Base-by-base conservation (phyloP, 2,113 vertebrate genomes). In the Anolis carolinensis region DNA sequence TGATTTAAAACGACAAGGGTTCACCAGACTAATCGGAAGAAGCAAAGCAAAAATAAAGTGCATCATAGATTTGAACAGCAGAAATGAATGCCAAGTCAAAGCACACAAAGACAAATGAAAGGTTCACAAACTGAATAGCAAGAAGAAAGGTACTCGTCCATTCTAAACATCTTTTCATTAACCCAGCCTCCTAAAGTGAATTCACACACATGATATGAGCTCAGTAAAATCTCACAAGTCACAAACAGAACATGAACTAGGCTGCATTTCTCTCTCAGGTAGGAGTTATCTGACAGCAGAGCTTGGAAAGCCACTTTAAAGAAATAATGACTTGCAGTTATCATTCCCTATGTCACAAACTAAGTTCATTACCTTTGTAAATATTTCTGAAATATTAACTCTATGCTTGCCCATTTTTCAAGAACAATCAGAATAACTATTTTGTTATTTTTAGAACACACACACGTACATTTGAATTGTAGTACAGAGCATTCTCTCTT, bases 1-100 rank as follows among this genome's bases (percentile, higher is more conserved):
- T 2, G 85, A 89, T 39, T 32, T 36, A 34, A 87, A 89, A 8
- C 0, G 18, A 39, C 1, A n/a, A 87, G 36, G 20, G 5, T 87
- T 88, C 62, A 59, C 65, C 0, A 0, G 63, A 59, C 83, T 83
- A 86, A 87, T 78, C 36, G 1, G 30, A 67, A 67, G 65, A 83
- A 65, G 52, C 65, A 85, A 73, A 89, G 39, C n/a, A 88, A 70
- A 7, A 81, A 76, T 55, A 67, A 18, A 23, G 10, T 30, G 10
- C 13, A 50, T 10, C 8, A 4, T 6, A 18, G 52, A 32, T 67
- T 21, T 83, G 18, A 75, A 10, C 62, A 84, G 6, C 20, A 34
- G 10, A 30, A 44, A 48, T 8, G 75, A 1, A 3, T 74, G 52
- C 4, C 72, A 25, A 50, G 7, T 50, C 20, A 21, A 65, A 62